Percentiles rank a stretch among this genome's conserved stretches.
phyloP scores from a whole-genome alignment of 2,113 vertebrate genomes.

The Podarcis muralis region DNA sequence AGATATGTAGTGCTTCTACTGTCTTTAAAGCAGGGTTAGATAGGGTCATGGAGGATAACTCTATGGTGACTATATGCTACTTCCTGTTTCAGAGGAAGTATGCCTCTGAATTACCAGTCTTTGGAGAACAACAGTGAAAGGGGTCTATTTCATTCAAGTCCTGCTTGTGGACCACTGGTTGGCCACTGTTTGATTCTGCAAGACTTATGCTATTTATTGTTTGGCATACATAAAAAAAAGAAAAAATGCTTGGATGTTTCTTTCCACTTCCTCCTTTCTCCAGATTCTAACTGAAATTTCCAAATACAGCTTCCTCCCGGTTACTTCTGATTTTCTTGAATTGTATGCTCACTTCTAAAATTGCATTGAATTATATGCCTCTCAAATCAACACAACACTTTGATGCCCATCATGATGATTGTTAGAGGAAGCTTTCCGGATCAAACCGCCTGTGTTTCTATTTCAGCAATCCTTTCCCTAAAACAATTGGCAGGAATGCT shows the following conservation, averaged over 20 bases:
- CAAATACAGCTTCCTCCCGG: not conserved
- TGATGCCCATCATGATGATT: not conserved
- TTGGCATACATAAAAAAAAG: not conserved
- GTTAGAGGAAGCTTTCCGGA: not conserved
- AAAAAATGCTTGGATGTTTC: not conserved
- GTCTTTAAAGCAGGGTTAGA: no score
- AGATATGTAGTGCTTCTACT: no score
- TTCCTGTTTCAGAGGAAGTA: no score
- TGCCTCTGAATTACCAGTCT: no score
- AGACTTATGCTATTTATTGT: not conserved
- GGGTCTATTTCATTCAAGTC: no score
- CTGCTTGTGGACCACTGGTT: no score
- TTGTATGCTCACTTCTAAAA: fast-evolving
- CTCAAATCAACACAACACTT: not conserved
- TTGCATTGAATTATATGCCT: not conserved
- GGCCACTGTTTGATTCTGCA: no score
- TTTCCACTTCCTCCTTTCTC: not conserved
- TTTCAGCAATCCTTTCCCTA: slow-evolving; percentile 22
- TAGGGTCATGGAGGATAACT: no score
- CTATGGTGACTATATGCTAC: no score
- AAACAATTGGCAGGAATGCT: slow-evolving; percentile 22
- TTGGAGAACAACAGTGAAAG: no score
- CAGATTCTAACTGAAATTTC: not conserved
- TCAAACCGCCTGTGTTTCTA: slow-evolving; percentile 13
- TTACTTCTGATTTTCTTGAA: not conserved